These are phyloP conservation scores for Liodrosophila aerea DNA, from an alignment of 2,888 invertebrate species.

Conservation along the genomic window DNA sequence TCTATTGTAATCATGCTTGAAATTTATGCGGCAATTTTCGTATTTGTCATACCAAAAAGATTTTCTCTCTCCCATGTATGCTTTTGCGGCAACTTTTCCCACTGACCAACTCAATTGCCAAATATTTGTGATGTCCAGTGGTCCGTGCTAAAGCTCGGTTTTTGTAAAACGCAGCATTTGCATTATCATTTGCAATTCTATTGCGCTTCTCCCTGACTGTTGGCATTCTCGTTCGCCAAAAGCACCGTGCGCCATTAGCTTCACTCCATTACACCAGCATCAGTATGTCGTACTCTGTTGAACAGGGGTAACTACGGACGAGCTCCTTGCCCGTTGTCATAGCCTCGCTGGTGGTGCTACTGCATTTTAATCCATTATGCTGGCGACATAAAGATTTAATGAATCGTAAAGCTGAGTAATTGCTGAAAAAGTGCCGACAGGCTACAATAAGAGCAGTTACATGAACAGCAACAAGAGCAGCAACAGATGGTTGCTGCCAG, in stretches of 20 bases:
- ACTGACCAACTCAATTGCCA: conserved; percentile 36
- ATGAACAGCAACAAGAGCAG: conserved; percentile 26
- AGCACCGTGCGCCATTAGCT: conserved; percentile 45
- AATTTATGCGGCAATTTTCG: too few relatives aligned
- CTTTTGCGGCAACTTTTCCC: too few relatives aligned
- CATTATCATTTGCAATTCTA: conserved; percentile 39
- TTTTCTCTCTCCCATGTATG: neutral
- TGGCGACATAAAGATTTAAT: conserved; percentile 70
- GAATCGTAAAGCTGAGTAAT: conserved; percentile 76
- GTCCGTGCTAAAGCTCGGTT: neutral
- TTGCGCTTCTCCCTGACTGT: conserved; percentile 2
- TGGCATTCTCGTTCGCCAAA: conserved; percentile 14
- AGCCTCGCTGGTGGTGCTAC: neutral
- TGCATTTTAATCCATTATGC: conserved; percentile 68
- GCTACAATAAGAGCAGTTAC: conserved; percentile 23
- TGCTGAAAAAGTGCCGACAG: conserved; percentile 52
- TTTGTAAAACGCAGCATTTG: conserved; percentile 32
- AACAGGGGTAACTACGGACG: too few relatives aligned
- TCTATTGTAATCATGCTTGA: too few relatives aligned
- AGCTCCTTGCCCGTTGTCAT: neutral
- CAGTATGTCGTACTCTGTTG: neutral
- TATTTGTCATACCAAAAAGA: neutral
- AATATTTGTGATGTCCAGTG: conserved; percentile 46
- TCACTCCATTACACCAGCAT: conserved; percentile 48
- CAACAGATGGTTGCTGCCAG: conserved; percentile 53